A percentile compares a stretch with the other conserved stretches of the same genome.
Evolutionary conservation across 2,113 vertebrate genomes (phyloP).

Genomic region (Perca schrenkii): DNA sequence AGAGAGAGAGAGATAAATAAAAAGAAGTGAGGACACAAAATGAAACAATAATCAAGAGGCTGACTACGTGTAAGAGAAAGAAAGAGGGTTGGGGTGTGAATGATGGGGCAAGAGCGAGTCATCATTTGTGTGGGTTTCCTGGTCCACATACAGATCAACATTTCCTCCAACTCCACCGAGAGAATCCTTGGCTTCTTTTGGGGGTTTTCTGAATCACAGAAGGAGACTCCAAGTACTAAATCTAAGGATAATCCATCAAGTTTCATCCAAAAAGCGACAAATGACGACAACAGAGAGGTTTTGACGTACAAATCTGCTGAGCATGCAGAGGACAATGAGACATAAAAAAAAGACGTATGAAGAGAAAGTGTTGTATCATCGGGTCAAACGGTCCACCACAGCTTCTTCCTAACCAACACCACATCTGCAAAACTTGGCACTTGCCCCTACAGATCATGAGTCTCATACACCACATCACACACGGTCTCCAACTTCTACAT

Average conservation of each 20-base stretch:
- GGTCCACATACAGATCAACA: conserved; percentile 71
- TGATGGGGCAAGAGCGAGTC: conserved; percentile 59
- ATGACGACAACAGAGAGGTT: conserved; percentile 47
- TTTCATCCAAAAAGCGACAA: conserved; percentile 55
- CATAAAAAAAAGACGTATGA: conserved; percentile 23
- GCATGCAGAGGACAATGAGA: conserved; percentile 43
- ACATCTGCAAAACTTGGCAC: conserved; percentile 70
- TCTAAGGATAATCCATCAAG: conserved; percentile 72
- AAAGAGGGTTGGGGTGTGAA: conserved; percentile 19
- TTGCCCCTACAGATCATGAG: conserved; percentile 55
- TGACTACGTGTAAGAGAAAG: conserved; percentile 44
- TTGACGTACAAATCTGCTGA: conserved; percentile 60
- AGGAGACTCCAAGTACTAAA: conserved; percentile 73
- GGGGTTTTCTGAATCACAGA: conserved; percentile 84
- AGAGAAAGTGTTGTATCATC: conserved; percentile 50
- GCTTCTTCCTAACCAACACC: conserved; percentile 37
- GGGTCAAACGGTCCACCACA: conserved; percentile 34
- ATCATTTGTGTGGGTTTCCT: conserved; percentile 69
- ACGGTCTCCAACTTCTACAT: conserved; percentile 61
- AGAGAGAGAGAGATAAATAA: conserved; percentile 41
- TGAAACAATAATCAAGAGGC: conserved; percentile 40
- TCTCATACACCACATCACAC: conserved; percentile 68
- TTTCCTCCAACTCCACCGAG: conserved; percentile 71
- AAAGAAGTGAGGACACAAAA: conserved; percentile 32
- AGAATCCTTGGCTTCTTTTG: conserved; percentile 77